These are phyloP conservation scores for Tetrax tetrax DNA, from an alignment of 2,113 vertebrate genomes.

Conservation along the genomic window DNA sequence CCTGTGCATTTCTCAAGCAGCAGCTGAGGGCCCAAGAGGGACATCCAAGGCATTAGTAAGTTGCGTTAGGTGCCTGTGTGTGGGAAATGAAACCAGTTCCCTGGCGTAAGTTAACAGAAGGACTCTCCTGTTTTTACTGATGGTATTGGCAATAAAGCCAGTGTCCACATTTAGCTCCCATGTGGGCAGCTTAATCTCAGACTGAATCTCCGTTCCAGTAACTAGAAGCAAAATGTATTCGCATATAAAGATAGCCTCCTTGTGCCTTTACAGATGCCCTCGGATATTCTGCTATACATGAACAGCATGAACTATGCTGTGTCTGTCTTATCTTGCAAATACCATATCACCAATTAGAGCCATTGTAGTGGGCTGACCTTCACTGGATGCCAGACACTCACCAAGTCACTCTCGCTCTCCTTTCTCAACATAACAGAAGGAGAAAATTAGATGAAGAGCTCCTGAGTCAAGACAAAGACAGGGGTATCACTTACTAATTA, in stretches of 20 bases:
- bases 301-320: neutral
- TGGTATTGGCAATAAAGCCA: neutral
- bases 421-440: neutral
- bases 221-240: neutral
- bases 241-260: neutral
- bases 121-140: neutral
- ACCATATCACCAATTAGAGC: neutral
- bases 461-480: neutral
- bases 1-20: neutral
- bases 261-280: neutral
- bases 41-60: neutral
- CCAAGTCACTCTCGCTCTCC: neutral
- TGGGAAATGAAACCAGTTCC: neutral
- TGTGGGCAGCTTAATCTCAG: neutral
- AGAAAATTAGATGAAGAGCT: neutral
- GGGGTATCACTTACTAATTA: neutral
- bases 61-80: rapidly evolving
- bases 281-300: neutral
- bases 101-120: neutral
- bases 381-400: neutral
- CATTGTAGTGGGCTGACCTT: neutral
- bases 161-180: rapidly evolving
- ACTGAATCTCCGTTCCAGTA: neutral
- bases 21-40: neutral
- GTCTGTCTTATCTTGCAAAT: neutral